Base-by-base conservation (phyloP, 2,797 vertebrate genomes). In the Smutsia temminckii region DNA sequence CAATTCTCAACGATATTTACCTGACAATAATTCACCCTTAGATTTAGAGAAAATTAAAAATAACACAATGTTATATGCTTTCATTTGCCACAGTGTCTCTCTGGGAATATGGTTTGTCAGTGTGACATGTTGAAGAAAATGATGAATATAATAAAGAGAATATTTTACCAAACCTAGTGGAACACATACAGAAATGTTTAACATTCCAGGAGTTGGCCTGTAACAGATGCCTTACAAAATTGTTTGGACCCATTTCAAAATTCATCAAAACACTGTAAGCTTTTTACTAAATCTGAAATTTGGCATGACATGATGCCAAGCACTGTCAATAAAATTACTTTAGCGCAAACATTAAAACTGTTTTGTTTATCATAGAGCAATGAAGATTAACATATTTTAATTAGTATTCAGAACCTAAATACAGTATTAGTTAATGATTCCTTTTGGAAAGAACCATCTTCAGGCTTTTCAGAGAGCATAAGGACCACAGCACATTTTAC, bases 201-300 rank as follows among this genome's bases (percentile, higher is more conserved):
- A 20, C 3, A 14, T 96, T 98, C 90, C 63, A 97, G 89, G 68
- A 97, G 80, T 86, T 95, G 37, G 77, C 94, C 63, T 57, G 16
- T 89, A 98, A 95, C 97, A 98, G 98, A 98, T 98, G 97, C 97
- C 98, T 96, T 96, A 95, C 80, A 97, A 98, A 98, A 98, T 97
- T 93, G 80, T 95, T 97, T 97, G 96, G 95, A 94, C 63, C 92
- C 61, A 96, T 98, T 98, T 98, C 97, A 97, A 95, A 97, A 97
- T 83, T 98, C 85, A 98, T 98, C 96, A 97, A 96, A 98, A 96
- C 93, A 89, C 95, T 93, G 57, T 96, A 97, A 85, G 57, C 32
- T 96, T 98, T 97, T 93, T 93, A 95, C 84, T 94, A 92, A 97
- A 97, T 96, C 74, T 98, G 97, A 98, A 97, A 72, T 96, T 96